A percentile compares a stretch with the other conserved stretches of the same genome.
These are phyloP conservation scores for Thamnaconus septentrionalis DNA, from an alignment of 2,113 vertebrate genomes.

Conservation along the genomic window DNA sequence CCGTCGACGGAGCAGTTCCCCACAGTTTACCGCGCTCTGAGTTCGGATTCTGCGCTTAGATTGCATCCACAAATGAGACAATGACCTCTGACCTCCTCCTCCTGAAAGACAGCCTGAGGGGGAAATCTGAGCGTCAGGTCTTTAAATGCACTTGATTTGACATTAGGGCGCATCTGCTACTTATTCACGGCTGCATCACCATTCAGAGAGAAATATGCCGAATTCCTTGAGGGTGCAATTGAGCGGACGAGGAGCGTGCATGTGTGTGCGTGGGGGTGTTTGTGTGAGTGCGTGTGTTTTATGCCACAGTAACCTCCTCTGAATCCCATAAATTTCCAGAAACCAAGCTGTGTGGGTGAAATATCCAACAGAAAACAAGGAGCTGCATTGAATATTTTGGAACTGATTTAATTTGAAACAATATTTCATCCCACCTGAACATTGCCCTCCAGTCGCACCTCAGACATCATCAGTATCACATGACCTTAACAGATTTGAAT, in stretches of 20 bases:
- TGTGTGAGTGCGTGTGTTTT: background rate
- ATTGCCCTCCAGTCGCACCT: too few relatives aligned
- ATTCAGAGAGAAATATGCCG: background rate
- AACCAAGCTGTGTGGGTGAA: constrained; percentile 1
- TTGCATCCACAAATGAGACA: background rate
- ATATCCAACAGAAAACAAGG: background rate
- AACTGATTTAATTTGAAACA: too few relatives aligned
- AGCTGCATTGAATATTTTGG: too few relatives aligned
- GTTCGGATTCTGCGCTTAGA: too few relatives aligned
- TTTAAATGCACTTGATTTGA: too few relatives aligned
- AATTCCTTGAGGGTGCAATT: background rate
- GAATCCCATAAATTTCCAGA: constrained; percentile 2
- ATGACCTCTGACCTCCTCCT: background rate
- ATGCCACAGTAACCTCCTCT: constrained; percentile 5
- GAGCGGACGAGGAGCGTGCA: constrained; percentile 6
- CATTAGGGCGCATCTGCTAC: too few relatives aligned
- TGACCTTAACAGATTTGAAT: too few relatives aligned
- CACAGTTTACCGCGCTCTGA: too few relatives aligned
- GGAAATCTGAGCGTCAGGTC: too few relatives aligned
- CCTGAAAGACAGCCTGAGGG: background rate
- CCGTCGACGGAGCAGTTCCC: too few relatives aligned
- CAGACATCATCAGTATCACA: too few relatives aligned
- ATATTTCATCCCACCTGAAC: too few relatives aligned
- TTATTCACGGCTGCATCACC: background rate
- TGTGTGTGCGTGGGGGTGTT: background rate